phyloP scores from a whole-genome alignment of 2,797 vertebrate species.

The Onychomys torridus region DNA sequence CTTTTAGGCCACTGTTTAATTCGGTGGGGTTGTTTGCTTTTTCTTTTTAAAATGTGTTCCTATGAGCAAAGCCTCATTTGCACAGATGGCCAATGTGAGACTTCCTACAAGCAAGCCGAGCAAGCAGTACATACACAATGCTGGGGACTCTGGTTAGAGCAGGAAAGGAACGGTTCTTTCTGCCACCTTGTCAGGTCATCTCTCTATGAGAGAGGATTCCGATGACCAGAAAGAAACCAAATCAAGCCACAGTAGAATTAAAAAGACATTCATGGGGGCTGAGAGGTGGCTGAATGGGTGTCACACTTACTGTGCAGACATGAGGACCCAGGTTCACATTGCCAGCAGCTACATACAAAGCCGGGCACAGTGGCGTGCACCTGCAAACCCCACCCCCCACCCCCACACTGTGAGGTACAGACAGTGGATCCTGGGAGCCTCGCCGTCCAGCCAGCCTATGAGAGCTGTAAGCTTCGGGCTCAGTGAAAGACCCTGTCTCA shows the following conservation, averaged over 20 bases:
- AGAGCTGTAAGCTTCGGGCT: neutral
- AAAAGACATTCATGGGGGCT: neutral
- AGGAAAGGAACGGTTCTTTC: neutral
- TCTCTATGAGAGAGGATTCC: neutral
- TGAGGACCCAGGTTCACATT: no score
- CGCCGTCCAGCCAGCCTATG: neutral
- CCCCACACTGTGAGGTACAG: neutral
- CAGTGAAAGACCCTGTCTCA: neutral
- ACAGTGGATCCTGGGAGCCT: neutral
- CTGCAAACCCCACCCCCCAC: neutral
- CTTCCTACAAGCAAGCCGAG: neutral
- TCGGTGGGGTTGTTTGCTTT: neutral
- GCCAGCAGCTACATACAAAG: neutral
- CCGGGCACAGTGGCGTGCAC: neutral
- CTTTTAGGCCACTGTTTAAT: neutral
- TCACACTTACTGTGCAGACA: neutral
- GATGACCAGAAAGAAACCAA: neutral
- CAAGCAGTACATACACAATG: neutral
- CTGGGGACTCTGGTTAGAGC: neutral
- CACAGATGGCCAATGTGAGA: neutral
- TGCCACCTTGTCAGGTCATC: neutral
- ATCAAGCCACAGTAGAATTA: conserved; percentile 15
- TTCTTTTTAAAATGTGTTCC: conserved; percentile 17
- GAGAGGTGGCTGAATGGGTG: neutral
- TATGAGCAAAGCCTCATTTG: neutral